Percentiles rank a stretch among this genome's conserved stretches.
Evolutionary conservation across 2,888 invertebrate genomes (phyloP).

Genomic region (Metellina segmentata): DNA sequence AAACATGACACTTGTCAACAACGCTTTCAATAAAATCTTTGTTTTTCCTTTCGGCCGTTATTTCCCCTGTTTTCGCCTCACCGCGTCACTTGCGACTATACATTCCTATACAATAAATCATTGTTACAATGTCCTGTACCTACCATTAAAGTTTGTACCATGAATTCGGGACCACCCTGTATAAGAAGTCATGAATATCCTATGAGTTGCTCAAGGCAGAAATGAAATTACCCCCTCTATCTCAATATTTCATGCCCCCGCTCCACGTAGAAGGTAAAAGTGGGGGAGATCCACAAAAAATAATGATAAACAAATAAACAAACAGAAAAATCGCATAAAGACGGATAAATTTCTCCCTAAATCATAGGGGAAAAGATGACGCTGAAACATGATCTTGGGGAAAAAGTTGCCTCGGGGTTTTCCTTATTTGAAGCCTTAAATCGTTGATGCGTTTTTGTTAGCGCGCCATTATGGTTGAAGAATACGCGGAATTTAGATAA

Average conservation of each 20-base stretch:
- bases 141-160: too few species aligned
- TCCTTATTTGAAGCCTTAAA: constrained; percentile 58
- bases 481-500: constrained; percentile 40
- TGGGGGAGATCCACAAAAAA: constrained; percentile 13
- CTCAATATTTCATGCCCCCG: constrained; percentile 41
- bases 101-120: too few species aligned
- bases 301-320: constrained; percentile 34
- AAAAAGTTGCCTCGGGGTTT: constrained; percentile 38
- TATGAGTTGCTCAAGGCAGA: constrained; percentile 46
- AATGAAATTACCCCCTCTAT: constrained; percentile 55
- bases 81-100: too few species aligned
- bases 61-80: too few species aligned
- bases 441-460: constrained; percentile 30
- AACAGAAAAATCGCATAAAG: constrained; percentile 23
- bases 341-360: constrained; percentile 58
- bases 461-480: constrained; percentile 8
- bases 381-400: constrained; percentile 58
- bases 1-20: too few species aligned
- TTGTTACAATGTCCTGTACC: too few species aligned
- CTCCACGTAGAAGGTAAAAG: neutral
- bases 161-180: too few species aligned
- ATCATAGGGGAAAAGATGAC: constrained; percentile 67
- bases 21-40: too few species aligned
- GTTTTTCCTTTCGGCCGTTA: too few species aligned
- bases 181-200: constrained; percentile 60